phyloP scores from a whole-genome alignment of 1,140 invertebrate genomes.

The Drosophila melanogaster region DNA sequence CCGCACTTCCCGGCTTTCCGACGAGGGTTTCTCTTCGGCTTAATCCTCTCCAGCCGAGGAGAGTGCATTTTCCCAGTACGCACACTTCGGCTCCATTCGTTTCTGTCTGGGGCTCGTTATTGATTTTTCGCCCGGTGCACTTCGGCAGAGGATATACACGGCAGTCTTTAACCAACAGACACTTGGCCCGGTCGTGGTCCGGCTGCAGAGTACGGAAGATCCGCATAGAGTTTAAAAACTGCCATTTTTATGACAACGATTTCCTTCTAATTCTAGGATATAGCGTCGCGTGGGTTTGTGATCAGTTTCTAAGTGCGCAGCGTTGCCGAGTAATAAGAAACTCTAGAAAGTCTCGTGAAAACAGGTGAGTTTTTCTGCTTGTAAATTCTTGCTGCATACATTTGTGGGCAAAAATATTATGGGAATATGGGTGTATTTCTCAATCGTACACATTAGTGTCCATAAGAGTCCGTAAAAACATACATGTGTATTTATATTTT shows the following conservation, averaged over 20 bases:
- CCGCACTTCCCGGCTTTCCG: conserved; percentile 7
- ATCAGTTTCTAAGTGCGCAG: conserved; percentile 20
- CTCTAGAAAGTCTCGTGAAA: not conserved
- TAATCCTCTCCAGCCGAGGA: conserved; percentile 28
- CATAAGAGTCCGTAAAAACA: too few species aligned
- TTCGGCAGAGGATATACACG: conserved; percentile 21
- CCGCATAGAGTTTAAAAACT: not conserved
- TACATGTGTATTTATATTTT: too few species aligned
- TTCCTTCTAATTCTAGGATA: conserved; percentile 9
- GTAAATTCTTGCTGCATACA: not conserved
- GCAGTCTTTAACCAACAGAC: conserved; percentile 32
- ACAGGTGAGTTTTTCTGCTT: conserved; percentile 19
- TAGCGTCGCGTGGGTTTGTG: conserved; percentile 24
- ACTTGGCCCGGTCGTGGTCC: conserved; percentile 30
- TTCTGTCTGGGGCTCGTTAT: conserved; percentile 45
- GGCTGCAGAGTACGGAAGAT: conserved; percentile 13
- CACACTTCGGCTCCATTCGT: conserved; percentile 27
- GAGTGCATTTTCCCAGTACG: conserved; percentile 34
- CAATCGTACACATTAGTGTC: too few species aligned
- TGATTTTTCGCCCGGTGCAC: conserved; percentile 47
- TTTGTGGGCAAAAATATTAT: too few species aligned
- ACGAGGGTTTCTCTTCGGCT: conserved; percentile 4
- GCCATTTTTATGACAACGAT: not conserved
- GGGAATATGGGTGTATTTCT: too few species aligned
- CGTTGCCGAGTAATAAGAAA: conserved; percentile 1